Evolutionary conservation across 2,888 invertebrate species (phyloP).

Genomic region (Desoria tigrina): DNA sequence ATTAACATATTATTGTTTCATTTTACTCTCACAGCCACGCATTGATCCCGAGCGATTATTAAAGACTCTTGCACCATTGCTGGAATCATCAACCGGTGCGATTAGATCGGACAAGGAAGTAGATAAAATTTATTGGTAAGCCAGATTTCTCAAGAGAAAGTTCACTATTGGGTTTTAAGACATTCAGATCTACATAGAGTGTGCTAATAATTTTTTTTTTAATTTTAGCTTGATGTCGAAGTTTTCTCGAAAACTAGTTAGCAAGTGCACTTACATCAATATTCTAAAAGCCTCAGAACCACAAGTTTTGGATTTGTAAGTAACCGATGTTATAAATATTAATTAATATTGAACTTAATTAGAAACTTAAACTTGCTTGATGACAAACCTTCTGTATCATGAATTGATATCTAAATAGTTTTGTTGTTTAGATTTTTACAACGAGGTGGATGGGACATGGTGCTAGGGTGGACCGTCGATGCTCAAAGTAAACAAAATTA

Average conservation of each 20-base stretch:
- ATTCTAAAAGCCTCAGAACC: conserved; percentile 84
- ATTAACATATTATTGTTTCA: too few relatives aligned
- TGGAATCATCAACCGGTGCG: conserved; percentile 76
- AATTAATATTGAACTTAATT: neutral
- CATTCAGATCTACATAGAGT: too few relatives aligned
- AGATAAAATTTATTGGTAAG: conserved; percentile 80
- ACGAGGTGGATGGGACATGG: conserved; percentile 87
- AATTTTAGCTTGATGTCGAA: conserved; percentile 87
- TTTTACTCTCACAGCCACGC: conserved; percentile 72
- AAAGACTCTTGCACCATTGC: conserved; percentile 81
- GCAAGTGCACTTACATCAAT: conserved; percentile 91
- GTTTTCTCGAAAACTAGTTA: conserved; percentile 91
- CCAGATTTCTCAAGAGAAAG: conserved; percentile 46
- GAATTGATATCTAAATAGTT: too few relatives aligned
- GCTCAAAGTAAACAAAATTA: conserved; percentile 80
- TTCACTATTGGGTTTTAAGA: neutral
- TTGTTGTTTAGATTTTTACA: conserved; percentile 70
- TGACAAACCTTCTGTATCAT: neutral
- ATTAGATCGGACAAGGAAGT: conserved; percentile 87
- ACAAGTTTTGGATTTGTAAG: conserved; percentile 75
- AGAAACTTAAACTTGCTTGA: neutral
- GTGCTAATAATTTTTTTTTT: conserved; percentile 52
- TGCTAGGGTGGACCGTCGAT: conserved; percentile 87
- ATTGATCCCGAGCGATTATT: conserved; percentile 87
- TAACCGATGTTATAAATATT: conserved; percentile 41